A percentile compares a stretch with the other conserved stretches of the same genome.
Conservation (phyloP, 2,888 invertebrate genomes). For the Torymus tubicola region DNA sequence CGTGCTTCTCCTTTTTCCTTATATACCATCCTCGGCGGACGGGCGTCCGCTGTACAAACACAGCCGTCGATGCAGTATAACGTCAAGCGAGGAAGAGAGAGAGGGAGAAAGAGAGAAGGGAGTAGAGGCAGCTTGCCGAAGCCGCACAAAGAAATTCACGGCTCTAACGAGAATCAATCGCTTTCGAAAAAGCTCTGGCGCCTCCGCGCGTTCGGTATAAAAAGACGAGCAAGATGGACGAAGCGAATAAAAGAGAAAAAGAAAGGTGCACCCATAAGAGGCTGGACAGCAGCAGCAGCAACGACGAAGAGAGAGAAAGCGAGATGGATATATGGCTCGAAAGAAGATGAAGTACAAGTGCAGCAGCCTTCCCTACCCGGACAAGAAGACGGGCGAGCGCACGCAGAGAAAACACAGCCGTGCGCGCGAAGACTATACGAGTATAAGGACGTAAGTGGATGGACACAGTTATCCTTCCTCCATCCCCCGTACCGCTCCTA, state of each 20-base stretch:
- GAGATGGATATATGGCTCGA: constrained; percentile 38
- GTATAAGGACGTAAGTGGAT: constrained; percentile 46
- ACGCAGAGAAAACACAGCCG: constrained; percentile 5
- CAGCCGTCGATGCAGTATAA: constrained; percentile 1
- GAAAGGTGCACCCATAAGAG: not conserved
- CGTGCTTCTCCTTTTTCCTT: not conserved
- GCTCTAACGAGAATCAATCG: constrained; percentile 63
- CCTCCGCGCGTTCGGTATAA: not conserved
- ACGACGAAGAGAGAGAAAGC: constrained; percentile 5
- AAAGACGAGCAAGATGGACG: not conserved
- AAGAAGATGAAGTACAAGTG: constrained; percentile 1
- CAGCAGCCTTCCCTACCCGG: not conserved
- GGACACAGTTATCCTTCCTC: constrained; percentile 46
- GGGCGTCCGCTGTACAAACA: constrained; percentile 50
- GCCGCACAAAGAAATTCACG: constrained; percentile 56
- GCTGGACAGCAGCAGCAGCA: not conserved
- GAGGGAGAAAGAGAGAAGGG: not conserved
- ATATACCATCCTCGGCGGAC: constrained; percentile 19
- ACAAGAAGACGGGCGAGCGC: not conserved
- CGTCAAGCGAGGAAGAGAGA: constrained; percentile 52
- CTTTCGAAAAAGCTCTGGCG: constrained; percentile 55
- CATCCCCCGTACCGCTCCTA: not conserved
- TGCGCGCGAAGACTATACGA: not conserved
- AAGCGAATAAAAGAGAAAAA: not conserved
- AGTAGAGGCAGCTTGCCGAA: not conserved